Percentiles rank a stretch among this genome's conserved stretches.
phyloP scores from a whole-genome alignment of 1,140 invertebrate species.

The Phthorimaea operculella region DNA sequence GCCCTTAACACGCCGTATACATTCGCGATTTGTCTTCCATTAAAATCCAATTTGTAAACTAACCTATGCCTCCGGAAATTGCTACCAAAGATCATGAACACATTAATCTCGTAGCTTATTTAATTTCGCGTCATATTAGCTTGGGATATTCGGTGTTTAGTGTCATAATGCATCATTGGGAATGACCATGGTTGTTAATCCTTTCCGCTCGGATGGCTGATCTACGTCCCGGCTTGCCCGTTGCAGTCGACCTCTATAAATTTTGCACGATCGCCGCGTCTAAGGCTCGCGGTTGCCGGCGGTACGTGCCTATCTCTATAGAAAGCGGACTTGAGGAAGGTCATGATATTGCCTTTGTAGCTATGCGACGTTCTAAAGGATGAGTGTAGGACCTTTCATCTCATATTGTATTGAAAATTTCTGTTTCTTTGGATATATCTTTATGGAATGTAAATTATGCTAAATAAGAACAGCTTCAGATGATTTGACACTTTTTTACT shows the following conservation, averaged over 20 bases:
- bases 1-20: too few relatives aligned
- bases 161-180: not conserved
- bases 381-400: not conserved
- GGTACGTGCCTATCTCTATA: conserved; percentile 19
- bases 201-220: not conserved
- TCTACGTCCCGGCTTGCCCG: not conserved
- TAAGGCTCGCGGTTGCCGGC: conserved; percentile 23
- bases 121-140: not conserved
- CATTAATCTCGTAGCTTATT: not conserved
- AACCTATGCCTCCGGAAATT: not conserved
- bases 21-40: too few relatives aligned
- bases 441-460: too few relatives aligned
- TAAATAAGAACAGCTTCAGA: too few relatives aligned
- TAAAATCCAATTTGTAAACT: too few relatives aligned
- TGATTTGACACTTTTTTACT: too few relatives aligned
- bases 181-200: not conserved
- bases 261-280: conserved; percentile 26
- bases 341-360: not conserved
- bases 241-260: conserved; percentile 13
- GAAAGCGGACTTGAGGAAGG: conserved; percentile 17
- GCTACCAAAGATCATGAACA: not conserved
- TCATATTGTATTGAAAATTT: too few relatives aligned
- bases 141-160: not conserved
- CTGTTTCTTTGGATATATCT: too few relatives aligned
- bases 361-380: not conserved